Percentiles rank a stretch among this genome's conserved stretches.
These are phyloP conservation scores for Pogonus chalceus DNA, from an alignment of 1,140 invertebrate species.

Conservation along the genomic window DNA sequence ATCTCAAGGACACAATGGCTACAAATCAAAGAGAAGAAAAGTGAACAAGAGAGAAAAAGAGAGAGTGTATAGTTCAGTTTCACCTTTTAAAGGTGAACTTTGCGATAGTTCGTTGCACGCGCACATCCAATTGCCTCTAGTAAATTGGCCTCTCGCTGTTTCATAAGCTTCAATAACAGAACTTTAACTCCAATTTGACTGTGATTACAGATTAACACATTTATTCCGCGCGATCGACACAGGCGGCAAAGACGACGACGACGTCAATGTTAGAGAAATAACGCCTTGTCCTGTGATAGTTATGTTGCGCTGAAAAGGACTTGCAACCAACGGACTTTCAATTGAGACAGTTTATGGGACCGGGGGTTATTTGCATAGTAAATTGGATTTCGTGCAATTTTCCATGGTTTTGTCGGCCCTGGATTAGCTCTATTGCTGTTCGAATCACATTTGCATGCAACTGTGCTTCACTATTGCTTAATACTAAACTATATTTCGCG, in stretches of 20 bases:
- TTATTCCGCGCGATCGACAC: not conserved
- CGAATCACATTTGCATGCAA: not conserved
- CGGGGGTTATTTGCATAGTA: constrained; percentile 24
- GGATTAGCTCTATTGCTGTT: constrained; percentile 1
- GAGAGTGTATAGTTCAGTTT: not conserved
- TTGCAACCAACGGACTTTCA: constrained; percentile 13
- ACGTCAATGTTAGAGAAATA: no score
- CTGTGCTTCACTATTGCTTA: not conserved
- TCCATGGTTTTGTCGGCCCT: constrained; percentile 24
- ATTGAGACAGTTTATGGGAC: constrained; percentile 17
- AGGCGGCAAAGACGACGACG: not conserved
- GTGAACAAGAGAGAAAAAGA: no score
- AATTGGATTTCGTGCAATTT: constrained; percentile 27
- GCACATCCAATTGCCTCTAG: not conserved
- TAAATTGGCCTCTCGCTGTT: not conserved
- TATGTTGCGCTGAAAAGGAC: not conserved
- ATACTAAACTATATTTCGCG: no score
- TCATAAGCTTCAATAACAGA: not conserved
- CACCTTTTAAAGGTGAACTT: not conserved
- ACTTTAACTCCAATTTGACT: constrained; percentile 1
- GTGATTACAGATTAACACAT: constrained; percentile 5
- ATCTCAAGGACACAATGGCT: not conserved
- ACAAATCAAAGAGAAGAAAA: no score
- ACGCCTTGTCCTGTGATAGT: no score
- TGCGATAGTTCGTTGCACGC: not conserved